These are phyloP conservation scores for Drosophila pectinifera DNA, from an alignment of 1,140 invertebrate species.

Conservation along the genomic window DNA sequence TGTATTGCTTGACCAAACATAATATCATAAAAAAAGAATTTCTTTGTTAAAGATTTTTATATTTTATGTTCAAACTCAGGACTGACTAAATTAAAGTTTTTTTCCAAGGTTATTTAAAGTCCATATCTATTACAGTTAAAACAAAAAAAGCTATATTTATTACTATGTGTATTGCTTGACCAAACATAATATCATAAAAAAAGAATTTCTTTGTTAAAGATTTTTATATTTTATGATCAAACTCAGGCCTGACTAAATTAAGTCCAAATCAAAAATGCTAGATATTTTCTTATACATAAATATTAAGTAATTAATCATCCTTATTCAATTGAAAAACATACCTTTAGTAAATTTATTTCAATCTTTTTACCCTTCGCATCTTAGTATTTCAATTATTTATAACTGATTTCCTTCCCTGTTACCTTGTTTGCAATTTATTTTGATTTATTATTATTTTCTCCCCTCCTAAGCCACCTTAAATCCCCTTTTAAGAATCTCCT, in stretches of 20 bases:
- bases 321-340: neutral
- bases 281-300: too few relatives aligned
- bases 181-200: too few relatives aligned
- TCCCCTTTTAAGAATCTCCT: constrained; percentile 1
- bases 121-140: too few relatives aligned
- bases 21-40: too few relatives aligned
- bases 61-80: neutral
- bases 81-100: too few relatives aligned
- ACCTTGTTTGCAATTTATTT: neutral
- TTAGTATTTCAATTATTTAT: neutral
- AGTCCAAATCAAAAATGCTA: too few relatives aligned
- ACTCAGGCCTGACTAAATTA: too few relatives aligned
- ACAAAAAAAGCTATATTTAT: neutral
- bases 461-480: neutral
- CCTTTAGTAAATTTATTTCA: neutral
- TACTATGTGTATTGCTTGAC: neutral
- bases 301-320: neutral
- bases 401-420: neutral
- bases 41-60: too few relatives aligned
- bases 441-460: neutral
- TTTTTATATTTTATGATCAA: neutral
- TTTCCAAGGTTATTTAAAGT: too few relatives aligned
- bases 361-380: neutral
- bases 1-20: too few relatives aligned
- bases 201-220: too few relatives aligned